Percentiles rank a stretch among this genome's conserved stretches.
phyloP scores from a whole-genome alignment of 1,140 invertebrate species.

The Idris sp. region DNA sequence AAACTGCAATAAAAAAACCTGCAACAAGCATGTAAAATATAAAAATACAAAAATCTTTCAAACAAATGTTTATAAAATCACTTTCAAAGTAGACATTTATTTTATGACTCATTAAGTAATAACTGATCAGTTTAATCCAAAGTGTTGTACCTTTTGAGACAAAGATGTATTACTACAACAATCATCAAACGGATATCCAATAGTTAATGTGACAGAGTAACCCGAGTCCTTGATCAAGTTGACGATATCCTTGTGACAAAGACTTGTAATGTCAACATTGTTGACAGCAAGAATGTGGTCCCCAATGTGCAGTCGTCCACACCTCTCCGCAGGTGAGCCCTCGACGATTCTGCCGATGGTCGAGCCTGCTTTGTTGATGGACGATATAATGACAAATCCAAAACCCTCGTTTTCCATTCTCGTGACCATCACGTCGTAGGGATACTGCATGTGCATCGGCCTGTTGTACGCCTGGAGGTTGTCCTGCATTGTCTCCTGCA shows the following conservation, averaged over 20 bases:
- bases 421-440: constrained; percentile 92
- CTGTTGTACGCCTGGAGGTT: constrained; percentile 69
- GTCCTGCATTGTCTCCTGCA: constrained; percentile 43
- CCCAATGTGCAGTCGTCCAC: constrained; percentile 92
- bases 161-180: constrained; percentile 74
- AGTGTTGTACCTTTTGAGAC: constrained; percentile 71
- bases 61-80: too few species aligned
- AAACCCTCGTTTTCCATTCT: constrained; percentile 97
- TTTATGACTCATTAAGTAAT: too few species aligned
- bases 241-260: constrained; percentile 97
- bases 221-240: constrained; percentile 96
- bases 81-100: too few species aligned
- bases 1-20: too few species aligned
- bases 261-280: constrained; percentile 91
- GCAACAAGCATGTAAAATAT: too few species aligned
- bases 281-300: constrained; percentile 98
- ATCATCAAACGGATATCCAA: constrained; percentile 84
- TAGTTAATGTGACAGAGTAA: constrained; percentile 92
- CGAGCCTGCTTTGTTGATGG: constrained; percentile 93
- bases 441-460: constrained; percentile 78
- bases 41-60: too few species aligned
- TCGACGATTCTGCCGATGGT: constrained; percentile 97
- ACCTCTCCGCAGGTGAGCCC: constrained; percentile 95
- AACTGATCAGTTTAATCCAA: background rate
- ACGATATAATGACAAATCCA: constrained; percentile 99